Percentiles rank a stretch among this genome's conserved stretches.
These are phyloP conservation scores for Gallinago undulata DNA, from an alignment of 2,113 vertebrate genomes.

Conservation along the genomic window DNA sequence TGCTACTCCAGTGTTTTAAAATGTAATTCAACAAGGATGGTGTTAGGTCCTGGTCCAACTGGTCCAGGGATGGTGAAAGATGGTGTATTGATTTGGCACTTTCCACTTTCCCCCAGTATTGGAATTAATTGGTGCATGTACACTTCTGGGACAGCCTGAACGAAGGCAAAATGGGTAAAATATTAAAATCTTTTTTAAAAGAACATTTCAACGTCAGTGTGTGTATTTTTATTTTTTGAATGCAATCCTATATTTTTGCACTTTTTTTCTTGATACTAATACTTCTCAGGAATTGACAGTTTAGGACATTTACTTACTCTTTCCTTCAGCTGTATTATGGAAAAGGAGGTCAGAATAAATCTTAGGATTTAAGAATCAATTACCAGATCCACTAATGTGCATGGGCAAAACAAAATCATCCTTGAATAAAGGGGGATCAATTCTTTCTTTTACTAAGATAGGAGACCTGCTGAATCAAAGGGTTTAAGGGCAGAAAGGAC, in stretches of 20 bases:
- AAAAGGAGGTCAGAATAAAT: not conserved
- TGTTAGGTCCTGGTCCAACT: not conserved
- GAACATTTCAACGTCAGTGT: not conserved
- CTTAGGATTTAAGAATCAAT: not conserved
- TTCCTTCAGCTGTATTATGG: not conserved
- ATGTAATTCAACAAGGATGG: not conserved
- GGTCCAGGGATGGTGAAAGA: not conserved
- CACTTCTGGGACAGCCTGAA: not conserved
- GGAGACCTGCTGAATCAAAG: not conserved
- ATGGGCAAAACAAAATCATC: not conserved
- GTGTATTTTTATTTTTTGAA: slow-evolving; percentile 7
- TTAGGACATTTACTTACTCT: not conserved
- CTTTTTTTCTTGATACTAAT: not conserved
- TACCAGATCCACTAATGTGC: not conserved
- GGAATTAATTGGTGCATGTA: not conserved
- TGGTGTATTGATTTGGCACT: not conserved
- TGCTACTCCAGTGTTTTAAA: not conserved
- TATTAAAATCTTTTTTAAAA: not conserved
- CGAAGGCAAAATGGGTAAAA: not conserved
- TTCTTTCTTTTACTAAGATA: not conserved
- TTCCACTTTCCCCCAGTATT: not conserved
- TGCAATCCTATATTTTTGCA: not conserved
- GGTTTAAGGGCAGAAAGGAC: not conserved
- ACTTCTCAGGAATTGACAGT: not conserved
- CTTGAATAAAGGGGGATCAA: not conserved